These are phyloP conservation scores for Mongoloraphidia duomilia DNA, from an alignment of 2,888 invertebrate genomes.

Conservation along the genomic window DNA sequence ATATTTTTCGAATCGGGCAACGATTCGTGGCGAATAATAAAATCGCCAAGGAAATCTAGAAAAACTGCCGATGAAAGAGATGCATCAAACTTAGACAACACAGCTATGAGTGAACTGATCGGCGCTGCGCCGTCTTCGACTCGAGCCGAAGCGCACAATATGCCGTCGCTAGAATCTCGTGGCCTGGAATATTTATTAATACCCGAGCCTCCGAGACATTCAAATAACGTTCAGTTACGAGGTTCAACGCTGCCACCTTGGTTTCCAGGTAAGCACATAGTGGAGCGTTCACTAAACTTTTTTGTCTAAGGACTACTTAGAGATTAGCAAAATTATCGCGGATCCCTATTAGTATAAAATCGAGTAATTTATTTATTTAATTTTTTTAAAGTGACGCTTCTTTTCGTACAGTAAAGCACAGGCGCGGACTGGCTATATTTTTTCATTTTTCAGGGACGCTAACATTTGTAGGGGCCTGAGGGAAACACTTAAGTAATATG, in stretches of 20 bases:
- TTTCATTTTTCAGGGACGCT: too few species aligned
- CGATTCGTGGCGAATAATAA: background rate
- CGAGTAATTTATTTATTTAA: too few species aligned
- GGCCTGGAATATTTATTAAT: constrained; percentile 25
- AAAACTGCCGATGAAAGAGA: constrained; percentile 6
- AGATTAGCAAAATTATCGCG: too few species aligned
- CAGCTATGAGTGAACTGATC: constrained; percentile 1
- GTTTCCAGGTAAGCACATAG: constrained; percentile 23
- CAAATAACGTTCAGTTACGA: constrained; percentile 25
- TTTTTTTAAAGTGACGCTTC: background rate
- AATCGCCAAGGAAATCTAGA: constrained; percentile 2
- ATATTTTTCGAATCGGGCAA: constrained; percentile 11
- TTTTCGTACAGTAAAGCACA: too few species aligned
- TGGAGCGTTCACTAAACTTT: too few species aligned
- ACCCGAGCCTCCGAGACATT: constrained; percentile 22
- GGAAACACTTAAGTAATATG: too few species aligned
- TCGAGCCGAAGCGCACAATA: constrained; percentile 12
- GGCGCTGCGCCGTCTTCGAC: constrained; percentile 6
- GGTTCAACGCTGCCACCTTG: constrained; percentile 25
- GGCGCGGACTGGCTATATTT: too few species aligned
- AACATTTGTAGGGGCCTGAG: too few species aligned
- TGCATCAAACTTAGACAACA: background rate
- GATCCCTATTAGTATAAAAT: too few species aligned
- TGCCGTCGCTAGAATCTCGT: constrained; percentile 15
- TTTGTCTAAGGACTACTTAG: too few species aligned